Evolutionary conservation across 2,888 invertebrate genomes (phyloP), one percentile per base, ranked within the genome.

Genomic region (Andrena hattorfiana): DNA sequence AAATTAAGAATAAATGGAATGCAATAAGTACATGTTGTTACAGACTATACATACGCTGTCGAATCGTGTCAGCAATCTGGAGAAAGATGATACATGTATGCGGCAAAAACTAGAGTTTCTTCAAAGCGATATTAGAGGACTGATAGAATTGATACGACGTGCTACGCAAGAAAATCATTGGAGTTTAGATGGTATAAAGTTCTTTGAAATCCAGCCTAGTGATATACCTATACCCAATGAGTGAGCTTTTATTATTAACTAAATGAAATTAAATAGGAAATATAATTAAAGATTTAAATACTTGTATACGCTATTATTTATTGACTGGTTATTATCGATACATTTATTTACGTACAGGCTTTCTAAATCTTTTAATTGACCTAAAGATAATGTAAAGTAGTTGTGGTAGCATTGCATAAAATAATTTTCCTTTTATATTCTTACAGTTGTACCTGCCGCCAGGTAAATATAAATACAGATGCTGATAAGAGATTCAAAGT

Each of bases 81-180:
- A 92, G 64, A 82, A 83, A 13, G 90, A 90, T n/a, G 91, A 92
- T 60, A 83, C 91, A 69, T 92, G 92, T 81, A 91, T 95, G 90
- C 94, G 94, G 63, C 92, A 94, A 60, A 95, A 94, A 62, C 93
- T 95, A 77, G 93, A 94, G 81, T 94, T 94, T 85, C 94, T 95
- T 86, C 94, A 95, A 90, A 94, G 94, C 0, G 96, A 96, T 92
- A 93, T 95, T 77, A 94, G 94, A 60, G 95, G 95, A 10, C 94
- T 96, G 74, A 90, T 96, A 66, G 95, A 95, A 90, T 94, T 95
- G 85, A 94, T 96, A 89, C 94, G 95, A 13, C 92, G 95, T 4
- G 94, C 95, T 54, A 91, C 95, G 0, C 94, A 94, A 86, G 94
- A 94, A 84, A 95, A 95, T 91, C 90, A 92, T 91, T 95, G 95